phyloP scores from a whole-genome alignment of 2,113 vertebrate species.

The Laticauda laticaudata region DNA sequence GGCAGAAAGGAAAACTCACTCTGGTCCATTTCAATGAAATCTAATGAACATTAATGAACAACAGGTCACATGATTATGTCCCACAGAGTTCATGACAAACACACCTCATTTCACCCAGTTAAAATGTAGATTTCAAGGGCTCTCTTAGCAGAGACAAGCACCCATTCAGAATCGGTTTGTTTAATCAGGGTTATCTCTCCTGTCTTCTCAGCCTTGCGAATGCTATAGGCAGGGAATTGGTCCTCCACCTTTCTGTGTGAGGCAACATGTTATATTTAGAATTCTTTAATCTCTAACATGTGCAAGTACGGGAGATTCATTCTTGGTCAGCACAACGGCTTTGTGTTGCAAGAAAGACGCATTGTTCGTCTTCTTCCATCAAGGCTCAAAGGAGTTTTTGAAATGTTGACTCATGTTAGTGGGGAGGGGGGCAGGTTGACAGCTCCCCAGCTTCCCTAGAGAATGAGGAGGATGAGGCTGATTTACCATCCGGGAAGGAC shows the following conservation, averaged over 20 bases:
- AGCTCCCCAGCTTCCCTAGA: neutral
- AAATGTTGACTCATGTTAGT: neutral
- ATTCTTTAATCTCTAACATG: neutral
- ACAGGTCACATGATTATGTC: neutral
- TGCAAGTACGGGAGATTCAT: neutral
- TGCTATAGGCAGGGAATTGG: neutral
- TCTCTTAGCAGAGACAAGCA: neutral
- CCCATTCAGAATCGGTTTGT: neutral
- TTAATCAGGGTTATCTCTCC: neutral
- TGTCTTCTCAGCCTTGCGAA: neutral
- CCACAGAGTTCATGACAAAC: neutral
- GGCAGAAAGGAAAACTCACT: neutral
- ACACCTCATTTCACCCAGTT: neutral
- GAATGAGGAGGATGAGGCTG: neutral
- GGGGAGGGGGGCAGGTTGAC: neutral
- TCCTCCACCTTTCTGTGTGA: neutral
- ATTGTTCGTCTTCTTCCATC: neutral
- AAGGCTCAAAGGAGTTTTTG: neutral
- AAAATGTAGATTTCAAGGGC: neutral
- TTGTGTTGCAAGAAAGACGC: neutral
- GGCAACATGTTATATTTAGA: neutral
- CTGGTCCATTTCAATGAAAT: neutral
- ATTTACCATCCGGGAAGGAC: neutral
- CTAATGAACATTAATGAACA: neutral
- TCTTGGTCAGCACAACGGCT: neutral